Base-by-base conservation (phyloP, 2,113 vertebrate species). In the Leucoraja erinaceus region DNA sequence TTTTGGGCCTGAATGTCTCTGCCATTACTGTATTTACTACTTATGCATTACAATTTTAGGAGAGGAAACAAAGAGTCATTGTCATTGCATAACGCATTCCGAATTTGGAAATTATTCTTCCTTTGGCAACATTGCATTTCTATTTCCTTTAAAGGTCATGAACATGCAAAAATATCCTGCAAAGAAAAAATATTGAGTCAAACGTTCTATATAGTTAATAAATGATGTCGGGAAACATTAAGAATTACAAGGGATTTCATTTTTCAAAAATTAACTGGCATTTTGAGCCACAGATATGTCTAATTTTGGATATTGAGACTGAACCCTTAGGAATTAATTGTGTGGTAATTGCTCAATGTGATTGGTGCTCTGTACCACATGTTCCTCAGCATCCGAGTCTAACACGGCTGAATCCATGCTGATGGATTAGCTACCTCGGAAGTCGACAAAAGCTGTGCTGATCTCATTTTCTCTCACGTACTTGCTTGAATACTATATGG, bases 241-340 rank as follows among this genome's bases (percentile, higher is more conserved):
- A 74, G 33, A 22, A 72, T 47, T 38, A 25, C 63, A 68, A 91
- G 38, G 90, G 0, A 54, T 91, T 91, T 7, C 63, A 66, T 66
- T 90, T 70, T 88, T 54, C 22, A 9, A 7, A 72, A 91, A 91
- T 72, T 54, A 74, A 74, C 72, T 91, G 9, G 0, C 9, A 91
- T 54, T 72, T 91, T 72, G 90, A 91, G 20, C 9, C 0, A 14
- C 68, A 54, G 66, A 38, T 16, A 74, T 25, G 90, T 11, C 10
- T 54, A 11, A 72, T 33, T 72, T 72, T 54, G 20, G 90, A 72
- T 70, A 72, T 28, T 54, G 90, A 54, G 20, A 20, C 2, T 70
- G 90, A 74, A 72, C 66, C 22, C 68, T 54, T 25, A 74, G 70
- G 33, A 91, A 91, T 91, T 91, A 91, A 91, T 72, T 91, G 28